Conservation (phyloP, 2,113 vertebrate genomes). For the Percopsis transmontana region DNA sequence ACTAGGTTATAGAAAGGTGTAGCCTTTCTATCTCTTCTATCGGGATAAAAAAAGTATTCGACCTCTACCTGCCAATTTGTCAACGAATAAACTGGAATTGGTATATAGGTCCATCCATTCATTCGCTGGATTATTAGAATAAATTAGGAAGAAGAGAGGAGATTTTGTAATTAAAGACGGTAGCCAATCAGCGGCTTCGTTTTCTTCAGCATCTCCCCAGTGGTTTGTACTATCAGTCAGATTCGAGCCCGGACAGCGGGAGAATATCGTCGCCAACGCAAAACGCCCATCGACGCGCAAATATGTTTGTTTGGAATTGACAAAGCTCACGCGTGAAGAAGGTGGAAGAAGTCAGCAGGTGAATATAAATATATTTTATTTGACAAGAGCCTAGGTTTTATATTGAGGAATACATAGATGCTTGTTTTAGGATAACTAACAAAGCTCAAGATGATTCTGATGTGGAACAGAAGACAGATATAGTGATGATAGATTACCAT, state of each 20-base stretch:
- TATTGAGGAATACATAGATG: neutral
- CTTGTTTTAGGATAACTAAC: neutral
- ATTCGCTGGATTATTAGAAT: too few species aligned
- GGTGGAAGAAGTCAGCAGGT: constrained; percentile 54
- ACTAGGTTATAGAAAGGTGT: too few species aligned
- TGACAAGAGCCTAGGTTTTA: neutral
- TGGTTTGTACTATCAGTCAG: constrained; percentile 25
- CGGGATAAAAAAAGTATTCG: neutral
- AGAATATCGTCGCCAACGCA: constrained; percentile 29
- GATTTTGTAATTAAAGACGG: too few species aligned
- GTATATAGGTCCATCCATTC: too few species aligned
- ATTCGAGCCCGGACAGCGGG: constrained; percentile 44
- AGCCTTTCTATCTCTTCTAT: neutral
- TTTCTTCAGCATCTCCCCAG: constrained; percentile 67
- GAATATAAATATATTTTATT: neutral
- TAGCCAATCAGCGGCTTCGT: constrained; percentile 74
- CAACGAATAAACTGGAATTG: too few species aligned
- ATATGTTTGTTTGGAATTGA: constrained; percentile 57
- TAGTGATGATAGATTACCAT: too few species aligned
- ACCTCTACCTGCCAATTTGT: too few species aligned
- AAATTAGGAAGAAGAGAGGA: too few species aligned
- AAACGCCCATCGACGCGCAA: constrained; percentile 27
- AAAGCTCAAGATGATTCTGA: too few species aligned
- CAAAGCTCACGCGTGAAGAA: constrained; percentile 6
- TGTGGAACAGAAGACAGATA: too few species aligned